These are phyloP conservation scores for Engraulis encrasicolus DNA, from an alignment of 2,113 vertebrate species.

Conservation along the genomic window DNA sequence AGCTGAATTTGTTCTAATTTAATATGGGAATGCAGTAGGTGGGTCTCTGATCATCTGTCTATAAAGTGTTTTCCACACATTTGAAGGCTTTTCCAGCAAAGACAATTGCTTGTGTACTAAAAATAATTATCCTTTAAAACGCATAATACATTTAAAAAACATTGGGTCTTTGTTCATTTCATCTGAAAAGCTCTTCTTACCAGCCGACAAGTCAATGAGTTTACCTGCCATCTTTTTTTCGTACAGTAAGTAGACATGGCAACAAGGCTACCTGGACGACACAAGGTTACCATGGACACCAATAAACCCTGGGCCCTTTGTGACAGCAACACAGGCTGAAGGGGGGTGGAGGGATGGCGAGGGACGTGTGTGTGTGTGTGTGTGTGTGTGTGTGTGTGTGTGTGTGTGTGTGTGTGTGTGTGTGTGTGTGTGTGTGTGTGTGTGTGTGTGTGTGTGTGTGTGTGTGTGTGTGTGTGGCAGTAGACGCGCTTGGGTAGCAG, in stretches of 20 bases:
- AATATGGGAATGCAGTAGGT: neutral
- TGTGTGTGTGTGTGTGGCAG: no score
- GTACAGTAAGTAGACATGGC: constrained; percentile 55
- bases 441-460: no score
- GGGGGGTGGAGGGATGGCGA: neutral
- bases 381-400: no score
- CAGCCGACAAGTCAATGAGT: constrained; percentile 10
- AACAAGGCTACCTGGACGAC: constrained; percentile 50
- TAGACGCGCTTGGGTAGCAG: no score
- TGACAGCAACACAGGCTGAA: constrained; percentile 18
- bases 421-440: no score
- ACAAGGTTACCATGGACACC: constrained; percentile 54
- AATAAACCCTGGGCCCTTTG: constrained; percentile 34
- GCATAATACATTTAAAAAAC: neutral
- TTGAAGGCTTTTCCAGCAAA: neutral
- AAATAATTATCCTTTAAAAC: neutral
- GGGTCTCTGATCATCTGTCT: neutral
- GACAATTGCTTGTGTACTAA: neutral
- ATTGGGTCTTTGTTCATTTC: neutral
- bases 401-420: no score
- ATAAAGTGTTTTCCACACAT: neutral
- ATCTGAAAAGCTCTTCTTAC: neutral
- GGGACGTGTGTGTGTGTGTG: neutral
- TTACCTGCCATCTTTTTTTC: constrained; percentile 42
- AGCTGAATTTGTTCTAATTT: neutral